These are phyloP conservation scores for Timandra comae DNA, from an alignment of 2,888 invertebrate genomes.

Conservation along the genomic window DNA sequence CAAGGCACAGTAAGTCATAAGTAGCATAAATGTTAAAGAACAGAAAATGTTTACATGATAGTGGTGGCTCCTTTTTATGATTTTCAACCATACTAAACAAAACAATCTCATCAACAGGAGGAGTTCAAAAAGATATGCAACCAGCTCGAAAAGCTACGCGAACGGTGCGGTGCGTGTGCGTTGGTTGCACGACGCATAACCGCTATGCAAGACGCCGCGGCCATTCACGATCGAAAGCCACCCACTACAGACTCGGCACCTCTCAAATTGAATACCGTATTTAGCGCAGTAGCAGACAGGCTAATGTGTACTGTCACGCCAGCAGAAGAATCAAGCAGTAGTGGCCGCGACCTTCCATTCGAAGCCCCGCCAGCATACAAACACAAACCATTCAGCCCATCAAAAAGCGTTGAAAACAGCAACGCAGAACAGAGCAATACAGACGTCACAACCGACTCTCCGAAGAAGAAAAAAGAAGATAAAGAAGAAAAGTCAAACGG, in stretches of 20 bases:
- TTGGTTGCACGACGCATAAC: conserved; percentile 84
- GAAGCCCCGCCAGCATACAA: conserved; percentile 66
- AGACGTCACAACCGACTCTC: conserved; percentile 62
- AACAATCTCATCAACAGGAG: conserved; percentile 78
- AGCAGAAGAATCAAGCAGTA: conserved; percentile 69
- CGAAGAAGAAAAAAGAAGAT: conserved; percentile 49
- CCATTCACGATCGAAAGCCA: conserved; percentile 72
- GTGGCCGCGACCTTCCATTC: conserved; percentile 64
- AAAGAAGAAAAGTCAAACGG: conserved; percentile 59
- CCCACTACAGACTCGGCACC: conserved; percentile 68
- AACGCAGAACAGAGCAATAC: conserved; percentile 62
- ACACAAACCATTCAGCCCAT: conserved; percentile 70
- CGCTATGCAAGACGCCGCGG: conserved; percentile 89
- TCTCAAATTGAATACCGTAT: conserved; percentile 69
- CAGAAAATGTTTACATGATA: too few relatives aligned
- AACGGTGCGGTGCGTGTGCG: conserved; percentile 84
- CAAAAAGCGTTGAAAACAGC: conserved; percentile 56
- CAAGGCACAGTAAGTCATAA: too few relatives aligned
- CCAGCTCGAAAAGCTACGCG: conserved; percentile 87
- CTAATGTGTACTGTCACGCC: conserved; percentile 72
- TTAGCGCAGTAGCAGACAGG: conserved; percentile 71
- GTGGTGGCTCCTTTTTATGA: too few relatives aligned
- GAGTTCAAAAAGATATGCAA: conserved; percentile 88
- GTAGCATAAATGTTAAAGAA: too few relatives aligned
- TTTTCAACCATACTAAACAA: too few relatives aligned